A percentile compares a stretch with the other conserved stretches of the same genome.
Conservation (phyloP, 2,888 invertebrate species). For the Drosophila mercatorum region DNA sequence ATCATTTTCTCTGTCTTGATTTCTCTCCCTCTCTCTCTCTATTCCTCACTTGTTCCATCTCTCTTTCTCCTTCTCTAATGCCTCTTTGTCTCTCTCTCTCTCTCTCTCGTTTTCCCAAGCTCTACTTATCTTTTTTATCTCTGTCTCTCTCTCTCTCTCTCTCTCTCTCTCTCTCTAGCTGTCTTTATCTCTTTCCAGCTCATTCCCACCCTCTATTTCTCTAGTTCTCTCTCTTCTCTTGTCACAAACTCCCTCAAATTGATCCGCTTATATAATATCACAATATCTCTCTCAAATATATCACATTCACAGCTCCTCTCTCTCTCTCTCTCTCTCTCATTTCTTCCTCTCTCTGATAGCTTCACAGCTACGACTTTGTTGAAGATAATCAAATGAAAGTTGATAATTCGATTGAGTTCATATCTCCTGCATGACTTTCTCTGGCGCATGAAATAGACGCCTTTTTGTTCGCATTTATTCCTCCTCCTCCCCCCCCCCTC, state of each 20-base stretch:
- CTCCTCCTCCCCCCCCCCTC: no score
- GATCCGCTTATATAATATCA: no score
- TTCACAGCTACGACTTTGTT: no score
- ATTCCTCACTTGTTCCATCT: neutral
- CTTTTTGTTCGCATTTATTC: conserved; percentile 30
- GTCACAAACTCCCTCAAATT: no score
- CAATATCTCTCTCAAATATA: no score
- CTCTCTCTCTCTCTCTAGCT: neutral
- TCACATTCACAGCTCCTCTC: neutral
- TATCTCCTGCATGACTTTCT: neutral
- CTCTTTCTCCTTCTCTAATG: no score
- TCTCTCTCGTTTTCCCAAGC: no score
- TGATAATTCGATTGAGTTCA: conserved; percentile 2
- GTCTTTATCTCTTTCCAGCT: no score
- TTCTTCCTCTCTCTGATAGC: neutral
- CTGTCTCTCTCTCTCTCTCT: neutral
- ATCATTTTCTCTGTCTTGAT: no score
- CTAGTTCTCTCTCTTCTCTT: no score
- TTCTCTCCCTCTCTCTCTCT: neutral
- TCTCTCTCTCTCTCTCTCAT: neutral
- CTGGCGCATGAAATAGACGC: neutral
- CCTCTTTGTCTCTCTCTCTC: no score
- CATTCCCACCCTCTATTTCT: neutral
- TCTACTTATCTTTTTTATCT: neutral
- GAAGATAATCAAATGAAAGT: neutral